phyloP scores from a whole-genome alignment of 2,797 vertebrate genomes.

The Alca torda region DNA sequence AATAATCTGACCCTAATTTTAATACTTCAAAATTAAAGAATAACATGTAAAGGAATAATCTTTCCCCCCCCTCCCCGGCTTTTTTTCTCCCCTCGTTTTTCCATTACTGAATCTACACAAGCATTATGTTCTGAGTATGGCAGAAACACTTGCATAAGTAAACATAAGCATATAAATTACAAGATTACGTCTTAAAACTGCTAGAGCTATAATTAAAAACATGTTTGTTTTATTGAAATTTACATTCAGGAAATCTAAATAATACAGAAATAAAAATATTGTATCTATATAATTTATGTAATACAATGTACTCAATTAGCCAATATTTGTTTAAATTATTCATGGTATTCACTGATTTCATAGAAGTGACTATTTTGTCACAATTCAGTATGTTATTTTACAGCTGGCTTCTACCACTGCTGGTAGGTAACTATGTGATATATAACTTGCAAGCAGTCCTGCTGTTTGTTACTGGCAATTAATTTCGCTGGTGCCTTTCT shows the following conservation, averaged over 20 bases:
- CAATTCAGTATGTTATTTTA: slow-evolving; percentile 63
- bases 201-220: neutral
- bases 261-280: neutral
- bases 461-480: slow-evolving; percentile 99
- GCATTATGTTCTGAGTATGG: neutral
- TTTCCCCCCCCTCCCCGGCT: fast-evolving
- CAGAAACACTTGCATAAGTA: neutral
- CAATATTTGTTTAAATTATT: slow-evolving; percentile 34
- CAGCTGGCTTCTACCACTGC: slow-evolving; percentile 82
- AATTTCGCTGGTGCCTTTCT: slow-evolving; percentile 99
- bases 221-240: neutral
- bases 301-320: slow-evolving; percentile 7
- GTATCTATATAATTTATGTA: neutral
- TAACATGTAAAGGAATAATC: neutral
- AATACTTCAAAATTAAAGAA: neutral
- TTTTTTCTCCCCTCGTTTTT: neutral
- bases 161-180: neutral
- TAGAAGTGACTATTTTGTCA: slow-evolving; percentile 64
- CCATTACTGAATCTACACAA: neutral
- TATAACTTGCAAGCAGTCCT: slow-evolving; percentile 96
- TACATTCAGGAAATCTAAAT: neutral
- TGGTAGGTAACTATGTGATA: slow-evolving; percentile 93
- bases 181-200: neutral
- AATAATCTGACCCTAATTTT: neutral
- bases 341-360: slow-evolving; percentile 8